Evolutionary conservation across 2,888 invertebrate genomes (phyloP), one percentile per base, ranked within the genome.

Genomic region (Pterostichus madidus): DNA sequence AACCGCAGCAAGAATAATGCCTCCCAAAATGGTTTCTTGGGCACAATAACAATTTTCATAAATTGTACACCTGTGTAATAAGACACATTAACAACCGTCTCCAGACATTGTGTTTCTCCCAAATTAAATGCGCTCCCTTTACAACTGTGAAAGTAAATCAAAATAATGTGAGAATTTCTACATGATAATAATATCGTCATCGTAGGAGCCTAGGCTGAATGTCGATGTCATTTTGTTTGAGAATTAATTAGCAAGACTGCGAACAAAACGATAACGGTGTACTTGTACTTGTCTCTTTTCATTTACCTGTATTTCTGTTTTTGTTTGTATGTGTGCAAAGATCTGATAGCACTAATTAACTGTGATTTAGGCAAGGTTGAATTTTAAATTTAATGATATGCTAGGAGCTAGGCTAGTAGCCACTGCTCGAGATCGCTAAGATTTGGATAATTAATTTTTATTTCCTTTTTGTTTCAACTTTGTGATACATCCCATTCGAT

Each of bases 271-370:
- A 44, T 71, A 71, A 71, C 68, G 68, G 17, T 17, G 44, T 15
- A 13, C n/a, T 56, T 35, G 64, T 64, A 24, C 24, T 24, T 64
- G 64, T 17, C 31, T 64, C 31, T 24, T 71, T 71, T 71, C 44
- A 71, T 71, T 71, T 71, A n/a, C n/a, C n/a, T n/a, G n/a, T n/a
- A 17, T 71, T 71, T 71, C 15, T 71, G 44, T 71, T 39, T 71
- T 71, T 71, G 44, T 71, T 71, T 71, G 44, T 44, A 17, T 71
- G 68, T 71, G 39, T 64, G 68, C 68, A 24, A 17, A 17, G 6
- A 71, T 71, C 68, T 71, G 68, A 71, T 71, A 71, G 39, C 15
- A 46, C 44, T 71, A 71, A 71, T 71, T 71, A 71, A 71, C 68
- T 64, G 68, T 71, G 68, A 71, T 71, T 71, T 71, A 71, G 44